Evolutionary conservation across 2,113 vertebrate genomes (phyloP), one percentile per base, ranked within the genome.

Genomic region (Elachura formosa): DNA sequence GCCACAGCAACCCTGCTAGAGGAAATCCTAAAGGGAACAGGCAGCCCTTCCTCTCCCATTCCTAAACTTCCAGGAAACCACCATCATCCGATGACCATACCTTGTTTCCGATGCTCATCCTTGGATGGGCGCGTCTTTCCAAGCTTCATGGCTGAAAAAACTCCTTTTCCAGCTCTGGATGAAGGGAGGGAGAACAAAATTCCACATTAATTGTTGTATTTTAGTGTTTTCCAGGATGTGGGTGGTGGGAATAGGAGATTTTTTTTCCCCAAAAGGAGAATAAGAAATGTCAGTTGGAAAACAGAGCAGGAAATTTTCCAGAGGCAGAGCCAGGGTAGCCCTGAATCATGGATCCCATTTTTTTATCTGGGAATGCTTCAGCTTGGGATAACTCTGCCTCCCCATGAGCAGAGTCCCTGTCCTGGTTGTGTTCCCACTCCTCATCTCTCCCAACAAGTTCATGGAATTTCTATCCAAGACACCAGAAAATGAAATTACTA

Each of bases 81-180:
- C 25, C 34, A 0, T 0, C 24, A 2, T 4, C 8, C 79, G 20
- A 2, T 0, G 18, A 0, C 14, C 6, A 11, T 97, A 98, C 98
- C 98, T 98, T 97, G 97, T 13, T 96, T 97, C 97, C 94, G 98
- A 81, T 97, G 98, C 84, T 99, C 98, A 0, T 99, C 99, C 95
- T 98, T 99, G 3, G 97, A 94, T 4, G 96, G 97, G 24, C 98
- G 99, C 0, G 96, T 96, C 97, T 99, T 99, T 69, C 98, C 98
- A 1, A 99, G 98, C 95, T 99, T 99, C 98, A 99, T 99, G 97
- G 98, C 98, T 88, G 98, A 98, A 93, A 99, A 99, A 55, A 99
- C 98, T 78, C 98, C 98, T 96, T 98, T 99, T 77, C 98, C 98
- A 4, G 98, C 98, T 98, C 99, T 99, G 96, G n/a, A 14, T 29